Evolutionary conservation across 2,113 vertebrate species (phyloP).

Genomic region (Neolamprologus sp.): DNA sequence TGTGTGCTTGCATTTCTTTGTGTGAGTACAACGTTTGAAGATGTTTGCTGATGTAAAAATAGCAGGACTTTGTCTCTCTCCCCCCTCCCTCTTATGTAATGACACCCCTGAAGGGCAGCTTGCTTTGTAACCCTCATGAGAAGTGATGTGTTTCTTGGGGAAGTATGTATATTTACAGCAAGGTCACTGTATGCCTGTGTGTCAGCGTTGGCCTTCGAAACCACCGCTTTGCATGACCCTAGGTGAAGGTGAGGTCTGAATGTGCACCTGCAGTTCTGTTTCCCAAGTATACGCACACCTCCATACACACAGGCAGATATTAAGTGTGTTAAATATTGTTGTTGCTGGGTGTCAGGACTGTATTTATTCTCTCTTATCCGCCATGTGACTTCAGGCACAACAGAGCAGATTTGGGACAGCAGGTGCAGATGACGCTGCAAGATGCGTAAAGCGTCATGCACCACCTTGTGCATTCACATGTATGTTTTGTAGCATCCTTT

Average conservation of each 20-base stretch:
- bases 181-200: not conserved
- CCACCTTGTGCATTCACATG: not conserved
- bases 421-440: constrained; percentile 31
- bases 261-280: not conserved
- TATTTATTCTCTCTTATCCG: constrained; percentile 2
- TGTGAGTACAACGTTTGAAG: not conserved
- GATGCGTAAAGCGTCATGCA: not conserved
- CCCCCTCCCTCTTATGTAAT: constrained; percentile 28
- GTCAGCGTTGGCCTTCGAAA: not conserved
- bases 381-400: constrained; percentile 18
- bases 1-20: not conserved
- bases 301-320: not conserved
- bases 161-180: not conserved
- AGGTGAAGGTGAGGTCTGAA: not conserved
- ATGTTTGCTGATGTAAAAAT: constrained; percentile 37
- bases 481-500: not conserved
- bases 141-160: not conserved
- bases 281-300: not conserved
- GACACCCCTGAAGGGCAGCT: constrained; percentile 2
- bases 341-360: not conserved
- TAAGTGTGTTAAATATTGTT: constrained; percentile 1
- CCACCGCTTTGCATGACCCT: not conserved
- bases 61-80: not conserved
- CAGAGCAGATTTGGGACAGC: constrained; percentile 29
- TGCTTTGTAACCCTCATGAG: not conserved